Evolutionary conservation across 2,113 vertebrate species (phyloP).

Genomic region (Eptatretus burgeri): DNA sequence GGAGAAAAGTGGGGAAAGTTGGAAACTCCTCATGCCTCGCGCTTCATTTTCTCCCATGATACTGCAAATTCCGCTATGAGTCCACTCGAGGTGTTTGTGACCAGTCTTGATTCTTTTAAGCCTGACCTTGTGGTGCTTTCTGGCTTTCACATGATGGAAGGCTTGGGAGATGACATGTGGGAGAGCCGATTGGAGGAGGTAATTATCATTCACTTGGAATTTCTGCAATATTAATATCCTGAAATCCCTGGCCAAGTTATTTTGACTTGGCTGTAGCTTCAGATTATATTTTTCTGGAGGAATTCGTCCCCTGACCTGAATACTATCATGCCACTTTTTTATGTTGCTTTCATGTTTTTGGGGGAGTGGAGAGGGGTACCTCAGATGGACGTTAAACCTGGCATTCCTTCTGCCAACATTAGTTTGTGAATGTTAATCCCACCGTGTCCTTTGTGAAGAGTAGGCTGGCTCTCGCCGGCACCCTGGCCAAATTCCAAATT

Average conservation of each 20-base stretch:
- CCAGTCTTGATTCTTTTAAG: slow-evolving; percentile 65
- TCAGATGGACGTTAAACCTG: no score
- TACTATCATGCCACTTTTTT: no score
- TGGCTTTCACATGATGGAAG: slow-evolving; percentile 97
- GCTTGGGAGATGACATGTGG: slow-evolving; percentile 37
- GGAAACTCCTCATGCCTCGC: slow-evolving; percentile 53
- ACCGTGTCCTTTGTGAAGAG: no score
- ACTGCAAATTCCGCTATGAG: slow-evolving; percentile 62
- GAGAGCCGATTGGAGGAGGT: slow-evolving; percentile 51
- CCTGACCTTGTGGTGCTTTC: slow-evolving; percentile 76
- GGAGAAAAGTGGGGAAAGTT: slow-evolving; percentile 49
- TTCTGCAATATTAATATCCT: not conserved
- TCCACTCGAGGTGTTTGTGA: slow-evolving; percentile 50
- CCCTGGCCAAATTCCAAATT: no score
- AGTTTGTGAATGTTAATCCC: no score
- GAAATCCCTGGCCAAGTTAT: not conserved
- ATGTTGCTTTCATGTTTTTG: no score
- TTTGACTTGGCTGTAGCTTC: not conserved
- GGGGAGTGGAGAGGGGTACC: no score
- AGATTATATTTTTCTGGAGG: not conserved
- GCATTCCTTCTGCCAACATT: no score
- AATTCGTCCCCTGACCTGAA: not conserved
- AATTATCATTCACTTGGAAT: slow-evolving; percentile 7
- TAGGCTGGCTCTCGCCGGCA: no score
- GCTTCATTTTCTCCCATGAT: slow-evolving; percentile 95